Evolutionary conservation across 2,888 invertebrate species (phyloP).

Genomic region (Himalopsyche anomala): DNA sequence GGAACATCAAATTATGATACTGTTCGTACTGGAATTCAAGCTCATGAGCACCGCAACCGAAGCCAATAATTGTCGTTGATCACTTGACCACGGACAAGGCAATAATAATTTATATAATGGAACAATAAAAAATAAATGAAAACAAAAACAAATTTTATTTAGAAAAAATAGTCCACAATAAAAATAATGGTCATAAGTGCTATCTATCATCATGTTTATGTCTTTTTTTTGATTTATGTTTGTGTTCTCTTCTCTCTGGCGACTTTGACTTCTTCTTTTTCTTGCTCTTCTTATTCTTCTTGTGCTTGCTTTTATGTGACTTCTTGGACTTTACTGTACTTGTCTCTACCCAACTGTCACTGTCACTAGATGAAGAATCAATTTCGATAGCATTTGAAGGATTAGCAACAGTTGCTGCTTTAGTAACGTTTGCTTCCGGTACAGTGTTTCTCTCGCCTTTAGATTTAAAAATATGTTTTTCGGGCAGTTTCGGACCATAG

Average conservation of each 20-base stretch:
- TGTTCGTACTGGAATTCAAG: too few species aligned
- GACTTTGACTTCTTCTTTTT: slow-evolving; percentile 70
- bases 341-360: slow-evolving; percentile 77
- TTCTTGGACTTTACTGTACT: slow-evolving; percentile 69
- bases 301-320: slow-evolving; percentile 68
- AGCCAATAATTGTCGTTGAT: too few species aligned
- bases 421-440: slow-evolving; percentile 9
- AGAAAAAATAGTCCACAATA: too few species aligned
- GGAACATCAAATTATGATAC: too few species aligned
- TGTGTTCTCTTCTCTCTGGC: slow-evolving; percentile 51
- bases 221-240: slow-evolving; percentile 61
- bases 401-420: slow-evolving; percentile 66
- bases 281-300: slow-evolving; percentile 71
- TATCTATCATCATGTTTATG: slow-evolving; percentile 49
- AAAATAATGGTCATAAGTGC: not conserved
- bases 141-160: too few species aligned
- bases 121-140: too few species aligned
- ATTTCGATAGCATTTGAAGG: slow-evolving; percentile 55
- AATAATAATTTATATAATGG: too few species aligned
- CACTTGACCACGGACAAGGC: too few species aligned
- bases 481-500: slow-evolving; percentile 80
- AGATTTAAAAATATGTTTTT: slow-evolving; percentile 68
- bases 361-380: slow-evolving; percentile 69
- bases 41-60: too few species aligned
- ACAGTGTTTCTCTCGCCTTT: slow-evolving; percentile 48